A percentile compares a stretch with the other conserved stretches of the same genome.
phyloP scores from a whole-genome alignment of 2,888 invertebrate species.

The Brenthis daphne region DNA sequence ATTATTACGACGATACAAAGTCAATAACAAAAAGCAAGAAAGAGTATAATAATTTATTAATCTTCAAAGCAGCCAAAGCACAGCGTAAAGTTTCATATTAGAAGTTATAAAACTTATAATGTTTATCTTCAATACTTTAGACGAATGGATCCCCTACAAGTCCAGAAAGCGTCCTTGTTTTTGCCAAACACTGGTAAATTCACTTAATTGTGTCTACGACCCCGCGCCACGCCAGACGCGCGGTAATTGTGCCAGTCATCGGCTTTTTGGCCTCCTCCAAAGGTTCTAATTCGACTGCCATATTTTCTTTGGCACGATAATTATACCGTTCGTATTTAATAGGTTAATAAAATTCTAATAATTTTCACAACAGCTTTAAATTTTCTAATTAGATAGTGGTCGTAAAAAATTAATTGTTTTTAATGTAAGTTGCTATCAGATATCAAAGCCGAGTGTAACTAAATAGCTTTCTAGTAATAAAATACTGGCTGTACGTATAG shows the following conservation, averaged over 20 bases:
- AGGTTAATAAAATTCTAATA: conserved; percentile 21
- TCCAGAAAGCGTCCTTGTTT: conserved; percentile 56
- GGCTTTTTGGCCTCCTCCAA: conserved; percentile 29
- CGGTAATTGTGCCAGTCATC: conserved; percentile 56
- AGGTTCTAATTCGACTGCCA: conserved; percentile 23
- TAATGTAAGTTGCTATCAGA: background rate
- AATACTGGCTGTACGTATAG: background rate
- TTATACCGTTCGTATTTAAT: conserved; percentile 21
- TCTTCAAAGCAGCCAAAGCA: too few species aligned
- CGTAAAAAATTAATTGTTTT: conserved; percentile 5
- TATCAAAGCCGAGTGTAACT: too few species aligned
- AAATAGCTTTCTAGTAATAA: too few species aligned
- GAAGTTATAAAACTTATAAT: too few species aligned
- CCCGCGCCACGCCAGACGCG: conserved; percentile 58
- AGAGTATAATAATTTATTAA: too few species aligned
- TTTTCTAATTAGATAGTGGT: conserved; percentile 8
- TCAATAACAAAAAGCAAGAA: too few species aligned
- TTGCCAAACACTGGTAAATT: conserved; percentile 66
- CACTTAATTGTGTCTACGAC: conserved; percentile 74
- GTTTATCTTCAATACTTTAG: background rate
- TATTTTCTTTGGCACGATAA: conserved; percentile 30
- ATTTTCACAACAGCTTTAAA: background rate
- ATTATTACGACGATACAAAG: too few species aligned
- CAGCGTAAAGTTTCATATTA: too few species aligned
- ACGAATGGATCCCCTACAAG: conserved; percentile 48